Conservation (phyloP, 2,888 invertebrate species). For the Monopis laevigella region DNA sequence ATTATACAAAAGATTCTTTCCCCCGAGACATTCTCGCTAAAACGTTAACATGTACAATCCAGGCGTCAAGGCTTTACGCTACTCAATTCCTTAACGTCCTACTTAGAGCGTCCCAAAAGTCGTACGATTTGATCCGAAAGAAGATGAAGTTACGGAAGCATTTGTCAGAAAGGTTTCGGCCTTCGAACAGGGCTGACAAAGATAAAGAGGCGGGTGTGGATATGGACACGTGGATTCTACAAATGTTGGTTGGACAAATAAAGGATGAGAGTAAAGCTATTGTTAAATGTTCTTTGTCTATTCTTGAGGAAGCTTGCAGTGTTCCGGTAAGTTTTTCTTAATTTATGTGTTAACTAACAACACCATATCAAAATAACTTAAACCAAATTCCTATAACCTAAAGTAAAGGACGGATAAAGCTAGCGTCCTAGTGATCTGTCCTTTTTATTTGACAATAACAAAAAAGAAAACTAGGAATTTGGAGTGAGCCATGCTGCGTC, state of each 20-base stretch:
- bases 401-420: too few relatives aligned
- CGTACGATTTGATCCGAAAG: constrained; percentile 46
- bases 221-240: constrained; percentile 88
- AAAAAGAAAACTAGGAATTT: too few relatives aligned
- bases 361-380: too few relatives aligned
- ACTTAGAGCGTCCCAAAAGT: constrained; percentile 73
- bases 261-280: constrained; percentile 85
- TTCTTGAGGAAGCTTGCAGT: constrained; percentile 93
- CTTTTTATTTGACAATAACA: too few relatives aligned
- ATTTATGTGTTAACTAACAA: too few relatives aligned
- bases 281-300: constrained; percentile 80
- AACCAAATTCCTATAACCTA: too few relatives aligned
- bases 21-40: constrained; percentile 72
- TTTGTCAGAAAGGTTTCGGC: constrained; percentile 36
- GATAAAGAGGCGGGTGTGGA: constrained; percentile 47
- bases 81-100: constrained; percentile 92
- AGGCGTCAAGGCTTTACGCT: constrained; percentile 78
- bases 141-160: constrained; percentile 51
- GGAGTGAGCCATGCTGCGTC: too few relatives aligned
- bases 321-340: constrained; percentile 70
- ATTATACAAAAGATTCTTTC: constrained; percentile 81
- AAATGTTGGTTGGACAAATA: constrained; percentile 84
- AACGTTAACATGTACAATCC: constrained; percentile 66
- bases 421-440: too few relatives aligned
- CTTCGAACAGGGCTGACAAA: constrained; percentile 32